Evolutionary conservation across 2,888 invertebrate genomes (phyloP).

Genomic region (Tubiluchus corallicola): DNA sequence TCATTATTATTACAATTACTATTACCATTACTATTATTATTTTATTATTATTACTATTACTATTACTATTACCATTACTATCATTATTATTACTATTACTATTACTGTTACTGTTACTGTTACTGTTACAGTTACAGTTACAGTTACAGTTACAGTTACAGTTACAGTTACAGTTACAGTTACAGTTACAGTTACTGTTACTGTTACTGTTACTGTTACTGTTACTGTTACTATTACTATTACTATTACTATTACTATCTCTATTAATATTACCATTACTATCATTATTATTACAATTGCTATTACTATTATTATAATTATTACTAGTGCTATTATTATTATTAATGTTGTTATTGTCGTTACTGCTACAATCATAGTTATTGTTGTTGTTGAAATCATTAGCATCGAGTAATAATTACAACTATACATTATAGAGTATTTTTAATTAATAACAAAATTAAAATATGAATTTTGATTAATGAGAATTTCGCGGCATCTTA

Average conservation of each 20-base stretch:
- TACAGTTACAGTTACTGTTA: not conserved
- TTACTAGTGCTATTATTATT: slow-evolving; percentile 1
- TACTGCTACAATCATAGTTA: too few species aligned
- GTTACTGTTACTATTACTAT: slow-evolving; percentile 3
- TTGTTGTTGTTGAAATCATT: too few species aligned
- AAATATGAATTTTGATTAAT: too few species aligned
- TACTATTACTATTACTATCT: slow-evolving; percentile 1
- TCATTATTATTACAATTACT: too few species aligned
- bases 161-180: not conserved
- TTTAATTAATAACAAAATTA: too few species aligned
- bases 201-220: slow-evolving; percentile 3
- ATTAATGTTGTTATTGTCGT: too few species aligned
- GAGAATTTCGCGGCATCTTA: too few species aligned
- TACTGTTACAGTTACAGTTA: not conserved
- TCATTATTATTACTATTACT: slow-evolving; percentile 3
- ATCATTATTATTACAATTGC: slow-evolving; percentile 1
- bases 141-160: not conserved
- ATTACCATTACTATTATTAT: too few species aligned
- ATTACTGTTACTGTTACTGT: slow-evolving; percentile 3
- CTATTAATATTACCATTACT: slow-evolving; percentile 1
- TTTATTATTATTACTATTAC: too few species aligned
- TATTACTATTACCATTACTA: too few species aligned
- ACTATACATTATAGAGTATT: too few species aligned
- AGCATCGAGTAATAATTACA: too few species aligned
- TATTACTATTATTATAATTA: slow-evolving; percentile 1